These are phyloP conservation scores for Teleogryllus oceanicus DNA, from an alignment of 2,888 invertebrate species.

Conservation along the genomic window DNA sequence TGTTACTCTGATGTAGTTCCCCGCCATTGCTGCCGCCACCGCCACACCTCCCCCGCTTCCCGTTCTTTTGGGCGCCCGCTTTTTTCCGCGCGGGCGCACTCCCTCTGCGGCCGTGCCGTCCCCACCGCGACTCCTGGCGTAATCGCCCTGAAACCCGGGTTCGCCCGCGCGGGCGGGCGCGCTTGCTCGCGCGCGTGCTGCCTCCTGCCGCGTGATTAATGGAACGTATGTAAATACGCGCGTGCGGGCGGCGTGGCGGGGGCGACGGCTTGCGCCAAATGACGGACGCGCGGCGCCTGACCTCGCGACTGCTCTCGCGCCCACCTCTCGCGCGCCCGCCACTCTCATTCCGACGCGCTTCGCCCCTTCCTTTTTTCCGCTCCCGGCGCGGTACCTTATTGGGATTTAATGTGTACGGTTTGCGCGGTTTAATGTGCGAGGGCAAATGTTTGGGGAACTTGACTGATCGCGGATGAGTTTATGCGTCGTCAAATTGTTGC, in stretches of 20 bases:
- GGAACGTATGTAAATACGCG: conserved; percentile 9
- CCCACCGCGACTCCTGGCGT: not conserved
- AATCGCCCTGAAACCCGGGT: not conserved
- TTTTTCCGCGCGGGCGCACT: too few relatives aligned
- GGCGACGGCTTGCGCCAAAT: not conserved
- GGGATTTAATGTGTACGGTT: too few relatives aligned
- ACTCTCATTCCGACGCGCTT: not conserved
- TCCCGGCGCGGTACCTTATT: too few relatives aligned
- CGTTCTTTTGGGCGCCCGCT: too few relatives aligned
- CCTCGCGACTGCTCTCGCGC: not conserved
- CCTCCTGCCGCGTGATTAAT: not conserved
- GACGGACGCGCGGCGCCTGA: not conserved
- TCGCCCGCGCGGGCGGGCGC: not conserved
- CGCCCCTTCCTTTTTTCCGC: too few relatives aligned
- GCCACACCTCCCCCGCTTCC: too few relatives aligned
- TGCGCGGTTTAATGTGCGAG: too few relatives aligned
- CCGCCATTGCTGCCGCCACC: too few relatives aligned
- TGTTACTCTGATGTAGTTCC: too few relatives aligned
- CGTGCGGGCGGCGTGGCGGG: not conserved
- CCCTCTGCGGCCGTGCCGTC: not conserved
- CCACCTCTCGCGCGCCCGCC: not conserved
- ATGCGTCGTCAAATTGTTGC: too few relatives aligned
- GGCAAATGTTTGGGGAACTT: too few relatives aligned
- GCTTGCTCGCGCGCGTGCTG: not conserved
- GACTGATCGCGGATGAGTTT: too few relatives aligned